phyloP scores from a whole-genome alignment of 2,888 invertebrate genomes.

The Cephus runcator region DNA sequence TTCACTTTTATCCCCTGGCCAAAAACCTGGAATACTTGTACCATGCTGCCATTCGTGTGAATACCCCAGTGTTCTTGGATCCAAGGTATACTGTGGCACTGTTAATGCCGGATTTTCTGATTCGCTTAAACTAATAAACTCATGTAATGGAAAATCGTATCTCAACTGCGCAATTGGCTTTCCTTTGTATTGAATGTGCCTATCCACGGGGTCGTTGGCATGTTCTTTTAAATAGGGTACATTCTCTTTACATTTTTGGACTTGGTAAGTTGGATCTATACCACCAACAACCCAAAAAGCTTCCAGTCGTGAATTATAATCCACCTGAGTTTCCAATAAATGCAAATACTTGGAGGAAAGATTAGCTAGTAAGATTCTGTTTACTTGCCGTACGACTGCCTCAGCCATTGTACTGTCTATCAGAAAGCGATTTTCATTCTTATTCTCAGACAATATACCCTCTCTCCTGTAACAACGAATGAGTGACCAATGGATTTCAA shows the following conservation, averaged over 20 bases:
- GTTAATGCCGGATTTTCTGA: slow-evolving; percentile 69
- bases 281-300: slow-evolving; percentile 89
- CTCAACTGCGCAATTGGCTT: slow-evolving; percentile 77
- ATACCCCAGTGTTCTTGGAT: slow-evolving; percentile 75
- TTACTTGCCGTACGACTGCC: slow-evolving; percentile 74
- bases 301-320: slow-evolving; percentile 82
- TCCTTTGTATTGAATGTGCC: slow-evolving; percentile 78
- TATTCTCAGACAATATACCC: slow-evolving; percentile 34
- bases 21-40: slow-evolving; percentile 84
- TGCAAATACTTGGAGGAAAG: slow-evolving; percentile 72
- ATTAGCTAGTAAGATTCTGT: slow-evolving; percentile 74
- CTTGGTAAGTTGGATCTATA: slow-evolving; percentile 69
- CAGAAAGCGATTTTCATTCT: slow-evolving; percentile 30
- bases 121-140: slow-evolving; percentile 71
- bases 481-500: neutral
- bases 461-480: slow-evolving; percentile 44
- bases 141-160: slow-evolving; percentile 74
- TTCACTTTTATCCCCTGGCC: slow-evolving; percentile 83
- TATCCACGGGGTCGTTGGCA: slow-evolving; percentile 71
- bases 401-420: slow-evolving; percentile 67
- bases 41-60: slow-evolving; percentile 71
- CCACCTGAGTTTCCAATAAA: slow-evolving; percentile 74
- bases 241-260: slow-evolving; percentile 56
- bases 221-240: slow-evolving; percentile 62
- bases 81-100: slow-evolving; percentile 71